phyloP scores from a whole-genome alignment of 1,140 invertebrate genomes.

The Polyergus mexicanus region DNA sequence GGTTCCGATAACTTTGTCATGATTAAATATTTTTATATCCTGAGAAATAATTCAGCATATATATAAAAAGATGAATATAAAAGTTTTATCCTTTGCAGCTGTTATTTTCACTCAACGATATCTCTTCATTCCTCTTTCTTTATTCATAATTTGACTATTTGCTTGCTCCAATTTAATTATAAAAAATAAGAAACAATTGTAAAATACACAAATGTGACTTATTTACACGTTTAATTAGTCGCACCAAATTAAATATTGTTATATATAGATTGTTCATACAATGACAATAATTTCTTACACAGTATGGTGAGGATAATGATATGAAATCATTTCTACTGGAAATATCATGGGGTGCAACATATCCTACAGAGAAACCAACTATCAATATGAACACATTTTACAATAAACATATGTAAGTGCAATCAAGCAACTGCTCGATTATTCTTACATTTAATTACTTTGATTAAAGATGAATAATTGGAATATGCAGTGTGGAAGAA shows the following conservation, averaged over 20 bases:
- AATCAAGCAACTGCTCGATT: constrained; percentile 33
- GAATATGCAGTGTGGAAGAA: constrained; percentile 88
- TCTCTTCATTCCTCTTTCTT: not conserved
- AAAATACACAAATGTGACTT: constrained; percentile 2
- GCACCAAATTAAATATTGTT: not conserved
- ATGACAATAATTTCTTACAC: constrained; percentile 78
- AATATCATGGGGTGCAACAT: constrained; percentile 94
- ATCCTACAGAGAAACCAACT: constrained; percentile 93
- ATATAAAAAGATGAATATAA: not conserved
- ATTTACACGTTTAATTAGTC: not conserved
- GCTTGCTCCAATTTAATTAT: not conserved
- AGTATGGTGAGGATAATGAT: constrained; percentile 95
- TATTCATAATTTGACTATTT: not conserved
- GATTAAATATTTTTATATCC: not conserved
- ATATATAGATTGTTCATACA: not conserved
- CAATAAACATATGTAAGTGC: constrained; percentile 96
- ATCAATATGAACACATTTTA: constrained; percentile 97
- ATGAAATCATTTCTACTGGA: constrained; percentile 95
- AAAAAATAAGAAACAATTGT: not conserved
- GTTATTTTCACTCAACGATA: not conserved
- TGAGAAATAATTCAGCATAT: constrained; percentile 12
- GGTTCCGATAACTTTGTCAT: not conserved
- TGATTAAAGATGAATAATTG: constrained; percentile 76
- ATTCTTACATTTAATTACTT: constrained; percentile 68
- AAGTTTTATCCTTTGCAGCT: not conserved